Base-by-base conservation (phyloP, 2,888 invertebrate species). In the Tigriopus californicus region DNA sequence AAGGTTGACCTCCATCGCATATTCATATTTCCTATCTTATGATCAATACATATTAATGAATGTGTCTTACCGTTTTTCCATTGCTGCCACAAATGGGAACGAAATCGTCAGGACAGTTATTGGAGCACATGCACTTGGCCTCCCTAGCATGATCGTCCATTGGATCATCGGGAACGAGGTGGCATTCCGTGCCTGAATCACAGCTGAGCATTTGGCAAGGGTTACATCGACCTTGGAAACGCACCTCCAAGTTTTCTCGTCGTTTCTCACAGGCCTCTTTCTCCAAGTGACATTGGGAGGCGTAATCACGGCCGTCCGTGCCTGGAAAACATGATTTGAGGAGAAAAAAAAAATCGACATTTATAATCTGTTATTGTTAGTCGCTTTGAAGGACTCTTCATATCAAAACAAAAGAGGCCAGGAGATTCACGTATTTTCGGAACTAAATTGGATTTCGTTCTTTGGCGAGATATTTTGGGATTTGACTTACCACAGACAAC, bases 251-350 rank as follows among this genome's bases (percentile, higher is more conserved):
- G 18, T 24, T 46, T 1, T 13, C 2, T 3, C 42, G 18, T 18
- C 56, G 56, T 22, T 33, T 15, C 18, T 44, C 25, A 46, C 56
- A 56, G 15, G 56, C 56, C 18, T 10, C 44, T 20, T 46, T 18
- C 22, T 44, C 25, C 24, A 56, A 42, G 46, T 56, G 56, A 42
- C 56, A 56, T 5, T 56, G 18, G 20, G 56, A 56, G 11, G 56
- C 22, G 25, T 86, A 61, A 85, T 85, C 70, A 79, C 80, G 64
- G 82, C 83, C 64, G 68, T 85, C 83, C 61, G 82, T 83, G 49
- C 82, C 85, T 67, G 85, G 85, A 58, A n/a, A n/a, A 85, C 78
- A 10, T 83, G 79, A 49, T 80, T 76, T 33, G 3, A 3, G 33
- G 33, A 33, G 33, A 33, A 8, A 33, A 8, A 33, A 8, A 33